These are phyloP conservation scores for Hirundo rustica DNA, from an alignment of 2,797 vertebrate genomes.

Conservation along the genomic window DNA sequence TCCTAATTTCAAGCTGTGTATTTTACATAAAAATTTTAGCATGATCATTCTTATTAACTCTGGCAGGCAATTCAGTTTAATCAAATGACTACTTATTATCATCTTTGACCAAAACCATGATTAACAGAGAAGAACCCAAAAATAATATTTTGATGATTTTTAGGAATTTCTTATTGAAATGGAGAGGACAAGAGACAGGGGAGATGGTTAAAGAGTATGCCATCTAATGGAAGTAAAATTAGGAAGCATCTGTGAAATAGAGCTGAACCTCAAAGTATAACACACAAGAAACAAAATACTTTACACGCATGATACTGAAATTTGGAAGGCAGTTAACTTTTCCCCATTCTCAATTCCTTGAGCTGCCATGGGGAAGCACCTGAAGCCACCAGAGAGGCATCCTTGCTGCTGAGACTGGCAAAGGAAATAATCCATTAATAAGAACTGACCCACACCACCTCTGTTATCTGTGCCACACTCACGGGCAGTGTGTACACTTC, in stretches of 20 bases:
- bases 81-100: background rate
- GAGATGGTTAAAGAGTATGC: background rate
- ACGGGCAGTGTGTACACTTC: rapidly evolving
- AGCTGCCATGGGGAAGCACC: background rate
- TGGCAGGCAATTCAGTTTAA: background rate
- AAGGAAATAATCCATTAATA: background rate
- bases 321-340: background rate
- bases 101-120: background rate
- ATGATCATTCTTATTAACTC: background rate
- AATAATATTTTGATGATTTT: background rate
- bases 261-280: background rate
- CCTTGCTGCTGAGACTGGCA: background rate
- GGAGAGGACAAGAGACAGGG: background rate
- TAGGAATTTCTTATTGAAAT: background rate
- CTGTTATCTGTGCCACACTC: rapidly evolving
- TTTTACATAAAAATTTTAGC: background rate
- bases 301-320: background rate
- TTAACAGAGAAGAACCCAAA: background rate
- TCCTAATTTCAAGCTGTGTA: background rate
- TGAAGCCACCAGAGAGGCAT: background rate
- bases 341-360: background rate
- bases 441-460: background rate
- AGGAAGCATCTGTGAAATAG: background rate
- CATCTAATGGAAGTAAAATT: background rate
- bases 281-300: background rate